Base-by-base conservation (phyloP, 1,140 invertebrate species). In the Drosophila athabasca region DNA sequence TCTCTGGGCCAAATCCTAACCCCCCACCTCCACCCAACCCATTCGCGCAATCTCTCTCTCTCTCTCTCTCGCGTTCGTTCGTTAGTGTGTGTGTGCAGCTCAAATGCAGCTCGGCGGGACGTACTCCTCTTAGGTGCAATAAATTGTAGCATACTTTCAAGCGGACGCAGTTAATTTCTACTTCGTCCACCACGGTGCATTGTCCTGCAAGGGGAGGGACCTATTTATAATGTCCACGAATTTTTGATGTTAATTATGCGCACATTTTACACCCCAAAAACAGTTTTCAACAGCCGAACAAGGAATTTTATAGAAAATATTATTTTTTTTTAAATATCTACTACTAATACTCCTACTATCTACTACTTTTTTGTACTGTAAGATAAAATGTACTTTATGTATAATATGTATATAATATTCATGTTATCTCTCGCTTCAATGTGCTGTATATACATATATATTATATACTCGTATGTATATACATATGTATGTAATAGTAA, bases 91-190 rank as follows among this genome's bases (percentile, higher is more conserved):
- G 50, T 19, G 17, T 19, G 17, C 17, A 19, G 35, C 31, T 68
- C n/a, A 46, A 51, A 55, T 69, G 66, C 66, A 69, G 35, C 66
- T 69, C 39, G 31, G 48, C 39, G 31, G 48, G 39, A 77, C 78
- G 78, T 81, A 72, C 79, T 51, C 44, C 67, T 60, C 78, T 43
- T 75, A 58, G 73, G 43, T 76, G 78, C 68, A 76, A 76, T 81
- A 76, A 76, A 81, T 81, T 77, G 78, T 62, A 68, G 78, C 78
- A 76, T 78, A 80, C 72, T 76, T 81, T 52, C 41, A 8, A 52
- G 62, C 62, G 67, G 62, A 45, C 62, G 54, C 67, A 76, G 72
- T 80, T 81, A 67, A 76, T 81, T 80, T 76, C 52, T 65, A 19
- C 17, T 19, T 1, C 17, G 17, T 19, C 17, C n/a, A n/a, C n/a